phyloP scores from a whole-genome alignment of 37 sponge, comb jelly and placozoan species.

The Tethya wilhelma region DNA sequence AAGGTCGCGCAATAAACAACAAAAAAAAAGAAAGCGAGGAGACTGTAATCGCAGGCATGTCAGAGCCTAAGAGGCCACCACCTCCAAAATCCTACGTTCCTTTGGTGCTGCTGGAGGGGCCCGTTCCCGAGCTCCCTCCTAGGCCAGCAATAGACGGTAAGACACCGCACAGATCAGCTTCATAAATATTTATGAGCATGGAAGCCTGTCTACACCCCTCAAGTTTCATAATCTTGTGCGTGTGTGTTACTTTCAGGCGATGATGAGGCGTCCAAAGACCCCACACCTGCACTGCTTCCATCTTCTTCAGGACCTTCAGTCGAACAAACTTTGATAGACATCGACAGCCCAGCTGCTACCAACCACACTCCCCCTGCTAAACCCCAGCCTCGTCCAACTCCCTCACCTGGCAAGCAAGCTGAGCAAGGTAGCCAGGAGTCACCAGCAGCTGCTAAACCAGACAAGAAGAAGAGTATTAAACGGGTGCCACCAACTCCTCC shows the following conservation, averaged over 20 bases:
- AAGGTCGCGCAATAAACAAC: background rate
- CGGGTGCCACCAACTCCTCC: no score
- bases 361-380: background rate
- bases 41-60: background rate
- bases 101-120: slow-evolving; percentile 19
- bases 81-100: slow-evolving; percentile 79
- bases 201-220: no score
- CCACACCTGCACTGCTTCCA: no score
- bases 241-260: no score
- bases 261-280: no score
- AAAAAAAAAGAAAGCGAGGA: background rate
- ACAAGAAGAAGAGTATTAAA: no score
- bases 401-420: background rate
- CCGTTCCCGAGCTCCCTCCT: slow-evolving; percentile 29
- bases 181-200: no score
- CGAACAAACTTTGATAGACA: no score
- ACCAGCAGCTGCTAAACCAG: background rate
- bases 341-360: background rate
- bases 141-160: slow-evolving; percentile 47
- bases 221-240: no score
- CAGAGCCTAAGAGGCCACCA: slow-evolving; percentile 58
- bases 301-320: no score
- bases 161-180: no score
- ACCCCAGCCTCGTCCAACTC: background rate
- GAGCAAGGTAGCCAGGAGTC: background rate